Conservation (phyloP, 2,113 vertebrate genomes). For the Zosterops borbonicus region DNA sequence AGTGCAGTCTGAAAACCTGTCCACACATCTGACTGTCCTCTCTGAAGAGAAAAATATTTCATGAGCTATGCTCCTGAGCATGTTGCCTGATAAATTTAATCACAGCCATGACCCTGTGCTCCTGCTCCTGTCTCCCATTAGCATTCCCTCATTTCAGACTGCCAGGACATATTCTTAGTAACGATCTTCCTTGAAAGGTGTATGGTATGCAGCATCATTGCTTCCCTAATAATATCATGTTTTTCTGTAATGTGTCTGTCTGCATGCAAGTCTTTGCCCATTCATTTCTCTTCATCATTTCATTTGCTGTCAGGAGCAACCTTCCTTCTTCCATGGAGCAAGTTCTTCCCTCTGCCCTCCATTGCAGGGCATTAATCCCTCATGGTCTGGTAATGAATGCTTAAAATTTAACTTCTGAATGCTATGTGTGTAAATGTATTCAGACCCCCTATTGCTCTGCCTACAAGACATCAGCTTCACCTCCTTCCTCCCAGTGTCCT, state of each 20-base stretch:
- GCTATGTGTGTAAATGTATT: not conserved
- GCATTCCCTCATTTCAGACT: not conserved
- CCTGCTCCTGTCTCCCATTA: not conserved
- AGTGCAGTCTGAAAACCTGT: not conserved
- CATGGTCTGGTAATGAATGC: not conserved
- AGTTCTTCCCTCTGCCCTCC: not conserved
- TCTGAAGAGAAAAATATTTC: not conserved
- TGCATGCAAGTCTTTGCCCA: not conserved
- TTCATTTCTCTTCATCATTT: not conserved
- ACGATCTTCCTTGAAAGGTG: not conserved
- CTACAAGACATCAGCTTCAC: not conserved
- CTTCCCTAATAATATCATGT: not conserved
- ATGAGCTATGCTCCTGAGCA: not conserved
- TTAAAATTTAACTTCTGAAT: not conserved
- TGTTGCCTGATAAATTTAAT: not conserved
- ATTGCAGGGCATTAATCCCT: not conserved
- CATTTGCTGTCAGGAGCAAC: not conserved
- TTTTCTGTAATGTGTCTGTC: not conserved
- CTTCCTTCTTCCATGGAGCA: not conserved
- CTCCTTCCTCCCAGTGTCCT: not conserved
- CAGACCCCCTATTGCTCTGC: not conserved
- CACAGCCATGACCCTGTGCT: not conserved
- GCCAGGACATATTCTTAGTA: not conserved
- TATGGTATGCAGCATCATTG: not conserved
- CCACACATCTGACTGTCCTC: not conserved